A percentile compares a stretch with the other conserved stretches of the same genome.
Evolutionary conservation across 2,888 invertebrate species (phyloP).

Genomic region (Drosophila merina): DNA sequence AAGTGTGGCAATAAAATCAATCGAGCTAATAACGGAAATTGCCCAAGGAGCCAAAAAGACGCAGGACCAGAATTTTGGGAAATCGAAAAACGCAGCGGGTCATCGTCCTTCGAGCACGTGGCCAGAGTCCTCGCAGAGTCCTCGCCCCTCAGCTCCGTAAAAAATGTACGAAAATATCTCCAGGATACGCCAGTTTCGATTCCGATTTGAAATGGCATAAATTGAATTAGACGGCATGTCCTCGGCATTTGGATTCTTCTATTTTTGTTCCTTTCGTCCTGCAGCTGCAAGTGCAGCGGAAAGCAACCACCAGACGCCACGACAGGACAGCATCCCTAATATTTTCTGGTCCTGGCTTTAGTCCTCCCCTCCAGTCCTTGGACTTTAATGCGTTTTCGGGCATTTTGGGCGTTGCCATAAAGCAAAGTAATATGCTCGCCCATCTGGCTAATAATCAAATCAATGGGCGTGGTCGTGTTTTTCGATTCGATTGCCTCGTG

Average conservation of each 20-base stretch:
- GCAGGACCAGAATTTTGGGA: constrained; percentile 26
- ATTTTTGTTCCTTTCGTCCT: not conserved
- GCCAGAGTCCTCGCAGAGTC: constrained; percentile 25
- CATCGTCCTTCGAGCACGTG: constrained; percentile 61
- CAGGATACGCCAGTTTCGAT: constrained; percentile 48
- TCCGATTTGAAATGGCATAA: constrained; percentile 66
- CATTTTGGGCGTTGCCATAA: constrained; percentile 23
- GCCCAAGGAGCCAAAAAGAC: constrained; percentile 42
- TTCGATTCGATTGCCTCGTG: constrained; percentile 20
- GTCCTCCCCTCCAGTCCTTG: not conserved
- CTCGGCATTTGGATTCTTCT: constrained; percentile 3
- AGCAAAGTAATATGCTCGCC: constrained; percentile 43
- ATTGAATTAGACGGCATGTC: constrained; percentile 67
- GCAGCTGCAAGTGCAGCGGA: constrained; percentile 70
- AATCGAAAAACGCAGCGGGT: constrained; percentile 61
- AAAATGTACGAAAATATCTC: not conserved
- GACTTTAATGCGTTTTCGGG: too few species aligned
- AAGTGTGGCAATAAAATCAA: constrained; percentile 68
- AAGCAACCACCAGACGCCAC: constrained; percentile 26
- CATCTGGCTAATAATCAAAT: constrained; percentile 47
- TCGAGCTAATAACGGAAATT: constrained; percentile 78
- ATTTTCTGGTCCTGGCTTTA: not conserved
- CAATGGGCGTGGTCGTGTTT: constrained; percentile 33
- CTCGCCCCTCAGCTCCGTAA: not conserved
- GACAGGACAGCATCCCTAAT: constrained; percentile 19